Conservation (phyloP, 2,888 invertebrate genomes). For the Lasius fuliginosus region DNA sequence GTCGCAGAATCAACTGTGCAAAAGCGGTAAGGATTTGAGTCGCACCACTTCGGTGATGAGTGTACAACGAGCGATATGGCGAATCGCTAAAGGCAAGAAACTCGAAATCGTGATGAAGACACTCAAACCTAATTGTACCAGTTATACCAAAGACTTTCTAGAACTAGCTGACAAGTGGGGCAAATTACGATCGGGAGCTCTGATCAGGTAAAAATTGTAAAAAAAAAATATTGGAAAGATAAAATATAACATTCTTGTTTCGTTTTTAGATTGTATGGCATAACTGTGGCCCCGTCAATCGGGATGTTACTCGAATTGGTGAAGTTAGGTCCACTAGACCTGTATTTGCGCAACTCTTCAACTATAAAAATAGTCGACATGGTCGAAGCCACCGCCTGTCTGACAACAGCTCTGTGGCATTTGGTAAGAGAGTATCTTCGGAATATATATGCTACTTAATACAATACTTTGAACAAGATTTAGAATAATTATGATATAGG, state of each 20-base stretch:
- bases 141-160: slow-evolving; percentile 90
- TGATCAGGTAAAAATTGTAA: slow-evolving; percentile 87
- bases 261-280: slow-evolving; percentile 89
- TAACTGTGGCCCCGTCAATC: slow-evolving; percentile 92
- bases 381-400: slow-evolving; percentile 93
- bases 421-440: slow-evolving; percentile 88
- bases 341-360: slow-evolving; percentile 88
- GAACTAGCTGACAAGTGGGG: slow-evolving; percentile 93
- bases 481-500: slow-evolving; percentile 83
- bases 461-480: not conserved
- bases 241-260: slow-evolving; percentile 19
- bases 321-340: slow-evolving; percentile 92
- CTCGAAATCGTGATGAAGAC: slow-evolving; percentile 93
- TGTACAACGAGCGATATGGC: slow-evolving; percentile 92
- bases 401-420: slow-evolving; percentile 95
- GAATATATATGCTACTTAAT: slow-evolving; percentile 3
- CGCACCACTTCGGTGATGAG: slow-evolving; percentile 74
- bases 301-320: slow-evolving; percentile 94
- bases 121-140: slow-evolving; percentile 87
- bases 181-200: slow-evolving; percentile 91
- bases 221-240: not conserved
- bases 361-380: slow-evolving; percentile 90
- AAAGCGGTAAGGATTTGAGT: slow-evolving; percentile 73
- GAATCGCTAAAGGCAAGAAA: slow-evolving; percentile 91
- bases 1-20: slow-evolving; percentile 89